phyloP scores from a whole-genome alignment of 1,140 invertebrate genomes.

The Drosophila murphyi region DNA sequence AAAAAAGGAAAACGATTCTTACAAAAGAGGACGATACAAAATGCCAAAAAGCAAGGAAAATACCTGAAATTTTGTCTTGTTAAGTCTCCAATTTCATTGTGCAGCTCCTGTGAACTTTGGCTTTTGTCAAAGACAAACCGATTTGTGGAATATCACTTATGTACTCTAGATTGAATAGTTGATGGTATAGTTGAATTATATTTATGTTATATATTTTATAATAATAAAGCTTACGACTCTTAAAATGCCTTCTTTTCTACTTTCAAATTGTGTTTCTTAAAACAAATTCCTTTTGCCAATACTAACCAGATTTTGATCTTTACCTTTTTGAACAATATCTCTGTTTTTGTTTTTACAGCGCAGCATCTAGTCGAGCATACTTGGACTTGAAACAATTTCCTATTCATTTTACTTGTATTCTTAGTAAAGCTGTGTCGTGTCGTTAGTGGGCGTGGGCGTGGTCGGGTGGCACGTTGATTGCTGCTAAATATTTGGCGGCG shows the following conservation, averaged over 20 bases:
- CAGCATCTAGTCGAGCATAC: not conserved
- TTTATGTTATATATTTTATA: too few relatives aligned
- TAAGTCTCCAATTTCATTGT: not conserved
- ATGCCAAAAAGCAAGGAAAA: not conserved
- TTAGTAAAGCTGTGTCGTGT: constrained; percentile 15
- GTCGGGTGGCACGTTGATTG: constrained; percentile 62
- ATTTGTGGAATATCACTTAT: not conserved
- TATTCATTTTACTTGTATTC: constrained; percentile 10
- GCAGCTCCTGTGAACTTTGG: not conserved
- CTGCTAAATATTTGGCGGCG: constrained; percentile 78
- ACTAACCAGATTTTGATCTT: too few relatives aligned
- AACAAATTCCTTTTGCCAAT: too few relatives aligned
- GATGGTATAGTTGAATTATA: too few relatives aligned
- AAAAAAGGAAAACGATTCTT: not conserved
- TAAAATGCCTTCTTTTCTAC: too few relatives aligned
- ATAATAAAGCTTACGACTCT: not conserved
- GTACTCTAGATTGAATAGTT: not conserved
- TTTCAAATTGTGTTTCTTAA: too few relatives aligned
- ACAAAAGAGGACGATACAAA: not conserved
- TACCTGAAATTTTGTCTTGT: not conserved
- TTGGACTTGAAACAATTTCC: constrained; percentile 21
- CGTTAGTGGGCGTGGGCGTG: constrained; percentile 25
- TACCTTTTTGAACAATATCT: too few relatives aligned
- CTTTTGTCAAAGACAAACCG: not conserved
- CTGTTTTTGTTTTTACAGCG: constrained; percentile 13